Conservation (phyloP, 2,113 vertebrate species). For the Kryptolebias marmoratus region DNA sequence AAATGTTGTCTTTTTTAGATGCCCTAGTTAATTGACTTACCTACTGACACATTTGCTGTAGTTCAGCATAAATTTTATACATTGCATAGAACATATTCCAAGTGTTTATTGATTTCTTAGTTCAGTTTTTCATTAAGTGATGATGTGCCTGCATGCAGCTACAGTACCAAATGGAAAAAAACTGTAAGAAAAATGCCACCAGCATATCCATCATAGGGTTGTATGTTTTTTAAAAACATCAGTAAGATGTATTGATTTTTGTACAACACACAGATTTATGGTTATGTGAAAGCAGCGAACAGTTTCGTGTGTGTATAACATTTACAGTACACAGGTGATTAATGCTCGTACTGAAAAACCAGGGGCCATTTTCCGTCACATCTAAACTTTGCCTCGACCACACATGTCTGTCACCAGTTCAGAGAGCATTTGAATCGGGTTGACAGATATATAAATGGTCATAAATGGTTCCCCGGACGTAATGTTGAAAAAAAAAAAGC, state of each 20-base stretch:
- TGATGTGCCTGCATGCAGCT: conserved; percentile 45
- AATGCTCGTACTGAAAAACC: conserved; percentile 62
- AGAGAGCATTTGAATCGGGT: conserved; percentile 57
- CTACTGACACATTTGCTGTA: conserved; percentile 14
- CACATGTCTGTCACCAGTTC: conserved; percentile 70
- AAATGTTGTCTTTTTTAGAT: background rate
- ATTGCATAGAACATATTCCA: conserved; percentile 12
- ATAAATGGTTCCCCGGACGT: conserved; percentile 61
- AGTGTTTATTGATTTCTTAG: conserved; percentile 36
- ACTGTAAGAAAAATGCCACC: conserved; percentile 35
- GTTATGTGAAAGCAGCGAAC: conserved; percentile 56
- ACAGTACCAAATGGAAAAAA: conserved; percentile 38
- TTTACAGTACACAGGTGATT: conserved; percentile 71
- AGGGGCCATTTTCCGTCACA: conserved; percentile 68
- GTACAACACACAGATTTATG: conserved; percentile 56
- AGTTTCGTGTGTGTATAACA: conserved; percentile 59
- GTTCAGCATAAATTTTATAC: conserved; percentile 29
- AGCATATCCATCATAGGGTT: conserved; percentile 48
- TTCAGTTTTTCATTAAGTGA: conserved; percentile 38
- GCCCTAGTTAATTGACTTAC: background rate
- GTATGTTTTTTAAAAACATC: conserved; percentile 64
- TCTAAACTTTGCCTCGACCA: conserved; percentile 66
- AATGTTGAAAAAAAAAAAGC: conserved; percentile 66
- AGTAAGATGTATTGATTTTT: conserved; percentile 65
- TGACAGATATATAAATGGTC: conserved; percentile 74